Evolutionary conservation across 2,888 invertebrate genomes (phyloP).

Genomic region (Heteromyza rotundicornis): DNA sequence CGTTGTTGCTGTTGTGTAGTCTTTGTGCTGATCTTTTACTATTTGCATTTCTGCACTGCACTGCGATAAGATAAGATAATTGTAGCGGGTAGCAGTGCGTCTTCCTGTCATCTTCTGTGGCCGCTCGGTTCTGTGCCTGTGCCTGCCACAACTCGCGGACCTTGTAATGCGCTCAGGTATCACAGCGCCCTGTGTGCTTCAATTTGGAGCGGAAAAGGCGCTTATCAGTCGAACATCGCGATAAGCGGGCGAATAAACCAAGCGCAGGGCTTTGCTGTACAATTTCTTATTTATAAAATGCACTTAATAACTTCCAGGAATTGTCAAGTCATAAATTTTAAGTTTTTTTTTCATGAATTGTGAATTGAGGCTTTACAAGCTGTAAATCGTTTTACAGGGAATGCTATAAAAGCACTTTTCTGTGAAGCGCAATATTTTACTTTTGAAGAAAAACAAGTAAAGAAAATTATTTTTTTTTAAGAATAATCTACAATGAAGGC

Average conservation of each 20-base stretch:
- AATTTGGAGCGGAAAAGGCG: neutral
- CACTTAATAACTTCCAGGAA: neutral
- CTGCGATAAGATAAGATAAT: slow-evolving; percentile 49
- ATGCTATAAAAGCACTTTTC: too few relatives aligned
- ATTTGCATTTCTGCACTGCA: slow-evolving; percentile 53
- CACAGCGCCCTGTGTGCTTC: neutral
- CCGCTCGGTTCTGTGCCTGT: slow-evolving; percentile 3
- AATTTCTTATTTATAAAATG: neutral
- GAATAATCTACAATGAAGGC: too few relatives aligned
- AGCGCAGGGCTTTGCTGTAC: neutral
- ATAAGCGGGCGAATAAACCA: neutral
- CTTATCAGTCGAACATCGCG: neutral
- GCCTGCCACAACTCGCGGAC: slow-evolving; percentile 8
- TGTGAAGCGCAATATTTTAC: too few relatives aligned
- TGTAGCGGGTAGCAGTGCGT: slow-evolving; percentile 30
- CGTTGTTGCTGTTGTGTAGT: slow-evolving; percentile 1
- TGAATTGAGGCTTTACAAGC: too few relatives aligned
- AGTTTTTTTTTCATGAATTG: too few relatives aligned
- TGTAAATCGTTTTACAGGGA: too few relatives aligned
- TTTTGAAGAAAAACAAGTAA: too few relatives aligned
- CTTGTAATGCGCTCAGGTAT: too few relatives aligned
- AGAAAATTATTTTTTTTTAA: too few relatives aligned
- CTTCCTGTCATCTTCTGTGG: slow-evolving; percentile 42
- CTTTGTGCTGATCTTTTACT: slow-evolving; percentile 42
- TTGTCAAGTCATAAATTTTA: too few relatives aligned